Evolutionary conservation across 2,113 vertebrate species (phyloP), one percentile per base, ranked within the genome.

Genomic region (Poecile atricapillus): DNA sequence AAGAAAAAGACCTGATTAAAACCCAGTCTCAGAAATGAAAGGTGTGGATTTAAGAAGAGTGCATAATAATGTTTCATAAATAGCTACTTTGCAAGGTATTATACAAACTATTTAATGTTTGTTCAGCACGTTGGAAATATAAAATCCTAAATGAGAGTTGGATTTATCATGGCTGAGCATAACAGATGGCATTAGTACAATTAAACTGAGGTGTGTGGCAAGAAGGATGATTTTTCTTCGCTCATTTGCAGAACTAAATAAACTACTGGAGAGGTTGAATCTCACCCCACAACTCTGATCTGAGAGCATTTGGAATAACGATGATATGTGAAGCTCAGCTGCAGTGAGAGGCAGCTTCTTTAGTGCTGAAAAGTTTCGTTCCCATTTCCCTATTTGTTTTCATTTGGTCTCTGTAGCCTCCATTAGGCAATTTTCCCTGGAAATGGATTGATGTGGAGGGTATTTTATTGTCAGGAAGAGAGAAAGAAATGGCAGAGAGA

Each of bases 131-230:
- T 33, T 74, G 55, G 50, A 89, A 89, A 68, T 75, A 53, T 2
- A 62, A 82, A 96, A 85, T 75, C 47, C 41, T 79, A 64, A 90
- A 63, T 63, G 64, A 67, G 76, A 46, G 46, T 2, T 65, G 62
- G 68, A 82, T 89, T 95, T 94, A 88, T 58, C 71, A 59, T 30
- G 87, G 74, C 77, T 83, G n/a, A 71, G 58, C 58, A 5, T 77
- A 87, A 80, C 83, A 95, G 73, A 93, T 94, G 77, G 78, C 65
- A 59, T 83, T 85, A 50, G 41, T 37, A 49, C 85, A 87, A 92
- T 95, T 83, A 92, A 94, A 74, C 41, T 1, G 2, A 83, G 88
- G 80, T 88, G 69, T 93, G 79, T 62, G 33, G 35, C 59, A 53
- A 74, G 71, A 59, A 68, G 67, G 47, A 70, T 86, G 86, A 47